Conservation (phyloP, 2,797 vertebrate genomes). For the Hippocampus kuda region DNA sequence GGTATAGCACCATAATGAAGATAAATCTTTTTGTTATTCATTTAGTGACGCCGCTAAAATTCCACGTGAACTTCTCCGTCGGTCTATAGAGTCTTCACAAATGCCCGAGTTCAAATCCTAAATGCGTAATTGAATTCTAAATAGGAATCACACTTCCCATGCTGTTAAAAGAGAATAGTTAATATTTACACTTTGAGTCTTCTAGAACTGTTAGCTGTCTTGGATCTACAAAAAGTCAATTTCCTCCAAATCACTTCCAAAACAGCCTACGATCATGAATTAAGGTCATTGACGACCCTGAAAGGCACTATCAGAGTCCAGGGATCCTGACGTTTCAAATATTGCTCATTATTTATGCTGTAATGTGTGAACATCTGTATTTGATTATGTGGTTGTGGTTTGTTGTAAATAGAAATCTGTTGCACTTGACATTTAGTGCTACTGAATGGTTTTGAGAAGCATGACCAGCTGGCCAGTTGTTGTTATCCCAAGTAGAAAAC, state of each 20-base stretch:
- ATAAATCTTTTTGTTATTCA: not conserved
- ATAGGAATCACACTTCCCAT: constrained; percentile 20
- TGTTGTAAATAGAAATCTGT: not conserved
- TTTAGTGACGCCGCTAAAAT: not conserved
- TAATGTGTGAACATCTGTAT: not conserved
- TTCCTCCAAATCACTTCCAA: not conserved
- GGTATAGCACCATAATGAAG: not conserved
- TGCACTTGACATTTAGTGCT: constrained; percentile 1
- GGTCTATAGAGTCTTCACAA: not conserved
- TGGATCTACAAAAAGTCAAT: not conserved
- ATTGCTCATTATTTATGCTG: not conserved
- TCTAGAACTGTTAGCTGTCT: constrained; percentile 7
- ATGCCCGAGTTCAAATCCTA: not conserved
- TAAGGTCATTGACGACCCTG: too few relatives aligned
- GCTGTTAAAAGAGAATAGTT: constrained; percentile 32
- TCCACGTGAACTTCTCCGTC: not conserved
- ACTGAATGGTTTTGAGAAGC: not conserved
- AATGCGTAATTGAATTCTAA: constrained; percentile 23
- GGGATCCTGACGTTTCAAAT: not conserved
- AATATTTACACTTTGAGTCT: constrained; percentile 19
- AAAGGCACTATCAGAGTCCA: not conserved
- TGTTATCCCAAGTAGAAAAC: not conserved
- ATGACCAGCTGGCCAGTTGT: constrained; percentile 5
- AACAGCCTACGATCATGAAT: not conserved
- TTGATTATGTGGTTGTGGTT: not conserved